phyloP scores from a whole-genome alignment of 2,113 vertebrate genomes.

The Axis porcinus region DNA sequence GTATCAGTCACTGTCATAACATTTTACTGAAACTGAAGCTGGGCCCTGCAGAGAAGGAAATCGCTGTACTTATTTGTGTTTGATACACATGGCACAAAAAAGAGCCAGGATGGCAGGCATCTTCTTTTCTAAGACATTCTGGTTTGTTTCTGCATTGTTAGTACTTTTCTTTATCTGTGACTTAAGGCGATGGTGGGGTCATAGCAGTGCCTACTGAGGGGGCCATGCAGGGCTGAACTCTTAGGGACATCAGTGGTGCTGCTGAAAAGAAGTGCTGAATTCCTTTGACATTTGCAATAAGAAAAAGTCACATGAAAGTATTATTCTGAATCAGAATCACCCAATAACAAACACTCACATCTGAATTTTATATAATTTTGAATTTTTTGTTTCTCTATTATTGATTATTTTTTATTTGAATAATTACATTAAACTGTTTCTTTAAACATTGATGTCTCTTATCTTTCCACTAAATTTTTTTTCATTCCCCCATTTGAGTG shows the following conservation, averaged over 20 bases:
- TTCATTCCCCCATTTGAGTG: neutral
- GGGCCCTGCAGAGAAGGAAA: neutral
- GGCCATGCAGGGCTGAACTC: neutral
- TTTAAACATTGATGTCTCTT: neutral
- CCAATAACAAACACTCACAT: neutral
- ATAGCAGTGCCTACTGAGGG: neutral
- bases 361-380: neutral
- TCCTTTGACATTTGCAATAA: neutral
- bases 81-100: neutral
- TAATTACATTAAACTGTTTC: slow-evolving; percentile 1
- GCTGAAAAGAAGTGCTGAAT: neutral
- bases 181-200: neutral
- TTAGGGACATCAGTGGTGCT: neutral
- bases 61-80: neutral
- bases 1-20: neutral
- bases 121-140: neutral
- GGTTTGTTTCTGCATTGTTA: neutral
- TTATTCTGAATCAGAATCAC: neutral
- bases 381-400: neutral
- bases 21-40: neutral
- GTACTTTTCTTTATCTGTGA: neutral
- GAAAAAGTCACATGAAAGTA: neutral
- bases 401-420: slow-evolving; percentile 19
- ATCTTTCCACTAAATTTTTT: neutral
- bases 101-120: neutral